A percentile compares a stretch with the other conserved stretches of the same genome.
Conservation (phyloP, 2,797 vertebrate species). For the Denticeps clupeoides region DNA sequence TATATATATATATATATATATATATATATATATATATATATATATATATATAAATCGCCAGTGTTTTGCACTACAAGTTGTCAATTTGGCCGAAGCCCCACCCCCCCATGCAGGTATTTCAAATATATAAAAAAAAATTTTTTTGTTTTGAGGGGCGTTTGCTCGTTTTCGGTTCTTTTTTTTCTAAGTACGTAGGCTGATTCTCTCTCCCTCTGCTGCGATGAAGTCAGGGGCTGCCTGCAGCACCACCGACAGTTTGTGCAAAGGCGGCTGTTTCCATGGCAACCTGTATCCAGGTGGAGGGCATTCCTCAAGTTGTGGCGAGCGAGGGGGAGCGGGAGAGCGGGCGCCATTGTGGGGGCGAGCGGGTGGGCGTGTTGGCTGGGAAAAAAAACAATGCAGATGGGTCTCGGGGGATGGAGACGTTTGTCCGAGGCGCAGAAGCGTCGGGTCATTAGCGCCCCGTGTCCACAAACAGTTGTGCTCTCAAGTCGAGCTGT, state of each 20-base stretch:
- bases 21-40: too few species aligned
- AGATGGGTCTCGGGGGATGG: background rate
- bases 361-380: background rate
- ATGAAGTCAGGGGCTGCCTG: slow-evolving; percentile 5
- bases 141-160: too few species aligned
- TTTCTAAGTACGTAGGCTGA: background rate
- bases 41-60: too few species aligned
- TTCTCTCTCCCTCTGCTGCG: background rate
- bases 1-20: too few species aligned
- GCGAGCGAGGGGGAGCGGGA: background rate
- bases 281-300: slow-evolving; percentile 53
- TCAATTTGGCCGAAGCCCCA: too few species aligned
- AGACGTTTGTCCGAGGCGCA: background rate
- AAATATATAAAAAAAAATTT: too few species aligned
- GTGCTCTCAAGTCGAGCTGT: too few species aligned
- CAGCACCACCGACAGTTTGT: slow-evolving; percentile 33
- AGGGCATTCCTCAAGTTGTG: slow-evolving; percentile 33
- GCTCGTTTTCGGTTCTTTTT: too few species aligned
- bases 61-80: too few species aligned
- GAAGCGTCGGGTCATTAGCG: too few species aligned
- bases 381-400: background rate
- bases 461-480: too few species aligned
- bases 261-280: slow-evolving; percentile 54
- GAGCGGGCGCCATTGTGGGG: background rate
- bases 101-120: too few species aligned